Evolutionary conservation across 2,888 invertebrate genomes (phyloP).

Genomic region (Synergus gifuensis): DNA sequence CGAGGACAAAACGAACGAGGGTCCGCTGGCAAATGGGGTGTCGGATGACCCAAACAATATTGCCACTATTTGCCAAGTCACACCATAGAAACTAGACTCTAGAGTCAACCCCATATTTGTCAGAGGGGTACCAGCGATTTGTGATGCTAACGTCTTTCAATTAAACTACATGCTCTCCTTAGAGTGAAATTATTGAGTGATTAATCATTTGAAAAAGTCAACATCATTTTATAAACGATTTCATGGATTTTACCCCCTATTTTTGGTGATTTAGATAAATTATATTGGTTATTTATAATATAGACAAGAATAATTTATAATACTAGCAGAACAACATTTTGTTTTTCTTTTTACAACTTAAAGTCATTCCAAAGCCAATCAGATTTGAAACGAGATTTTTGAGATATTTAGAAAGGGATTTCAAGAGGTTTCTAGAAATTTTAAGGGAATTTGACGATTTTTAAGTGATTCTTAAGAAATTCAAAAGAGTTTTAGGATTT

Average conservation of each 20-base stretch:
- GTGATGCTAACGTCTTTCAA: not conserved
- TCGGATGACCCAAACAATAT: constrained; percentile 70
- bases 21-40: constrained; percentile 64
- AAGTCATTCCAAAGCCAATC: no score
- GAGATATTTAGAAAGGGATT: no score
- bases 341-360: no score
- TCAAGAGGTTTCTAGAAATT: no score
- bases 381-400: no score
- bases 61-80: constrained; percentile 69
- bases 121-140: not conserved
- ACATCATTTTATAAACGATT: not conserved
- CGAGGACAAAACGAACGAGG: constrained; percentile 52
- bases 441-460: no score
- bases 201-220: not conserved
- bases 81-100: constrained; percentile 7
- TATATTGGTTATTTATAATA: not conserved
- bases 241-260: no score
- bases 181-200: not conserved
- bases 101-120: constrained; percentile 30
- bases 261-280: not conserved
- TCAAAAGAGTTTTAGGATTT: no score
- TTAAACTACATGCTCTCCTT: not conserved
- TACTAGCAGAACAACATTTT: not conserved
- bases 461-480: no score
- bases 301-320: no score